These are phyloP conservation scores for Brachymystax lenok DNA, from an alignment of 2,797 vertebrate species.

Conservation along the genomic window DNA sequence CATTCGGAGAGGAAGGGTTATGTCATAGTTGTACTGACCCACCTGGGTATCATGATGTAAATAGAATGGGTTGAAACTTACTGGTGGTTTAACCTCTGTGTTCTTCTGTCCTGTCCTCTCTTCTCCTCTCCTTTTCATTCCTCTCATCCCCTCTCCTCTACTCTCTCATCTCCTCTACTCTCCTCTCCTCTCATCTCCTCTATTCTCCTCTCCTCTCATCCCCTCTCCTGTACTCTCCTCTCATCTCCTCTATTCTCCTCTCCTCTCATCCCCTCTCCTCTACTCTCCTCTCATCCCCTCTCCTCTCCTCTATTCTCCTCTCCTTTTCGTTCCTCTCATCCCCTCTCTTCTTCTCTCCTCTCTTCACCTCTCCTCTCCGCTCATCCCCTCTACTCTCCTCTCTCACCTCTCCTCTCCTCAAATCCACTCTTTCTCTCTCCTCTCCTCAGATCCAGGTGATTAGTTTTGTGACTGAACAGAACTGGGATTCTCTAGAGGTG, in stretches of 20 bases:
- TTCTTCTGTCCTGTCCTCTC: too few species aligned
- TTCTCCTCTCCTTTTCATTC: too few species aligned
- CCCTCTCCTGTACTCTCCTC: background rate
- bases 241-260: background rate
- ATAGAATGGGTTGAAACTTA: too few species aligned
- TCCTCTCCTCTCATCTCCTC: background rate
- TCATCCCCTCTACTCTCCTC: too few species aligned
- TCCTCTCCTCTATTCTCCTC: background rate
- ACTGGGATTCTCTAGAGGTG: constrained; percentile 98
- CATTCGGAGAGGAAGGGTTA: too few species aligned
- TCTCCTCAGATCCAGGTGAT: constrained; percentile 91
- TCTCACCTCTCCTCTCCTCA: background rate
- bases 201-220: accelerated
- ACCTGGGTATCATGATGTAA: too few species aligned
- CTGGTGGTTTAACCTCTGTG: too few species aligned
- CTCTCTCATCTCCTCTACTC: background rate
- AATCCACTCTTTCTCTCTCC: background rate
- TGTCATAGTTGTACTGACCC: too few species aligned
- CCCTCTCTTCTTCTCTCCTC: too few species aligned
- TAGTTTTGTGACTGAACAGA: constrained; percentile 98
- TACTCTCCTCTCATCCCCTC: background rate
- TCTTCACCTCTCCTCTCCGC: accelerated
- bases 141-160: too few species aligned
- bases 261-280: too few species aligned
- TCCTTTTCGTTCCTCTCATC: accelerated